Percentiles rank a stretch among this genome's conserved stretches.
These are phyloP conservation scores for Zoanthus sociatus DNA, from an alignment of 92 coral and sea anemone species.

Conservation along the genomic window DNA sequence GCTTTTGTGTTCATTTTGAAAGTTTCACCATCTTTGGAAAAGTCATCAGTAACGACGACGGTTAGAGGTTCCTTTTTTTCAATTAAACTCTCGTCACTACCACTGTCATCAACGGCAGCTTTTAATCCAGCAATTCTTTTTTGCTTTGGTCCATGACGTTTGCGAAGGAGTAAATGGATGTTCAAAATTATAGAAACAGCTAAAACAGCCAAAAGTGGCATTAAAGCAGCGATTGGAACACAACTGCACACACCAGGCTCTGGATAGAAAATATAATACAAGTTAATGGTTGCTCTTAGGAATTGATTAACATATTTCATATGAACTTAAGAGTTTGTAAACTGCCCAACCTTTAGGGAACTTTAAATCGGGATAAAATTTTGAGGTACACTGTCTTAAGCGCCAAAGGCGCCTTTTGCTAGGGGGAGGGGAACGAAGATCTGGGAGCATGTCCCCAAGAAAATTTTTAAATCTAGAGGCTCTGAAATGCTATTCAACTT, in stretches of 20 bases:
- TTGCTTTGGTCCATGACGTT: slow-evolving; percentile 13
- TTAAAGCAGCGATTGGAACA: slow-evolving; percentile 12
- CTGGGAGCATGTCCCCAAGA: no score
- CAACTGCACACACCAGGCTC: not conserved
- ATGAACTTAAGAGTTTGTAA: no score
- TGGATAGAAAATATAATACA: not conserved
- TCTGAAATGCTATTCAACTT: no score
- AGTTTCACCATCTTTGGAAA: not conserved
- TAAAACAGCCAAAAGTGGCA: slow-evolving; percentile 9
- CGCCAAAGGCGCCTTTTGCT: no score
- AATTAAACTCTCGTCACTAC: slow-evolving; percentile 25
- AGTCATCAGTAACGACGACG: not conserved
- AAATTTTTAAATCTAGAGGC: no score
- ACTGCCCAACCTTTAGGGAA: no score
- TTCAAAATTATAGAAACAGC: slow-evolving; percentile 12
- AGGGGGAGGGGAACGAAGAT: no score
- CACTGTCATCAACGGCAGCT: not conserved
- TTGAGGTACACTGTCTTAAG: no score
- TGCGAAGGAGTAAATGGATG: not conserved
- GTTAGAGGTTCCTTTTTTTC: not conserved
- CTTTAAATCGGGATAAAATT: no score
- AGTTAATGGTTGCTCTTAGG: no score
- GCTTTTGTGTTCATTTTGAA: not conserved
- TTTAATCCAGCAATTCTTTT: not conserved
- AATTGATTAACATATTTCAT: no score